Evolutionary conservation across 2,113 vertebrate genomes (phyloP), one percentile per base, ranked within the genome.

Genomic region (Psettodes erumei): DNA sequence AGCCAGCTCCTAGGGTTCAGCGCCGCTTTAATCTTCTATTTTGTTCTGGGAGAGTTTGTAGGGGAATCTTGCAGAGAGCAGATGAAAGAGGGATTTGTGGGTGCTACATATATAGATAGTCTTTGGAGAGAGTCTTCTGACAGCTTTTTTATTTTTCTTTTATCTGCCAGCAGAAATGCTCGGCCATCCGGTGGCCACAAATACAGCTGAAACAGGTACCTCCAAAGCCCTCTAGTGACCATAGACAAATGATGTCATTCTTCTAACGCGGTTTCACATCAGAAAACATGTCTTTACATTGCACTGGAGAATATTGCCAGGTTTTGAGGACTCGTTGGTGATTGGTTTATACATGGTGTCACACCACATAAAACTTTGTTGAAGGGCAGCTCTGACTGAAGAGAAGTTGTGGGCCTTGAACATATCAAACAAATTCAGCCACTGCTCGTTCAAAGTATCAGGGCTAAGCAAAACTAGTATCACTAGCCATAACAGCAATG

Each of bases 11-110:
- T n/a, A 79, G 59, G 43, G 6, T 66, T 68, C 61, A 72, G 50
- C 64, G 42, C 51, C 19, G 53, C 82, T 89, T 79, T 88, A 83
- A 89, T 83, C 81, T 86, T 78, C 81, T 89, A 62, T 81, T 89
- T 79, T 85, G 77, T 80, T 81, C 79, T 70, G 72, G 37, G 72
- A 79, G 60, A 65, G 43, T 80, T 83, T 85, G 60, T 48, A 62
- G 71, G 50, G 56, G 64, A 61, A 19, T 76, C 59, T 85, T 79
- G 47, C 58, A 71, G 58, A 55, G 80, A 77, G 62, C 40, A 76
- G 70, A 77, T 81, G 58, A 69, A 51, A 76, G 66, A 61, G 75
- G 81, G 35, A 66, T 80, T 54, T 84, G 53, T 53, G 62, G 35
- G 42, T 1, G 11, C 71, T 90, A 85, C 23, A 12, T 27, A 51